A percentile compares a stretch with the other conserved stretches of the same genome.
phyloP scores from a whole-genome alignment of 2,797 vertebrate genomes.

The Phalloptychus januarius region DNA sequence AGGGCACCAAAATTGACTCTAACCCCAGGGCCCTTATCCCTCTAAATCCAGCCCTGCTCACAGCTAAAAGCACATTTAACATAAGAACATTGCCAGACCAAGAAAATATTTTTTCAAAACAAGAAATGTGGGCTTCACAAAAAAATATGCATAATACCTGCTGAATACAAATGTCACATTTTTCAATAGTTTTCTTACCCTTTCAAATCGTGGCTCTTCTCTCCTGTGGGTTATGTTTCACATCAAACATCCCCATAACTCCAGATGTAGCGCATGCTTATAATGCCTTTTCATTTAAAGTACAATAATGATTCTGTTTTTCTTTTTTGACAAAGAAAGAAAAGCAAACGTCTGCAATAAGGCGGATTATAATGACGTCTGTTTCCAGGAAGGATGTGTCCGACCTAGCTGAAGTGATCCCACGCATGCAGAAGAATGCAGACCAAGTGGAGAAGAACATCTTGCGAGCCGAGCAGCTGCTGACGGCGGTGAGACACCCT shows the following conservation, averaged over 20 bases:
- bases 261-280: not conserved
- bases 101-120: not conserved
- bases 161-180: not conserved
- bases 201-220: not conserved
- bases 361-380: not conserved
- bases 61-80: not conserved
- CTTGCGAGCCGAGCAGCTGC: conserved; percentile 81
- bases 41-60: no score
- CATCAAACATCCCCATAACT: not conserved
- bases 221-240: not conserved
- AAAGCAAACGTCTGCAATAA: not conserved
- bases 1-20: no score
- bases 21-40: no score
- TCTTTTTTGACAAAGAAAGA: not conserved
- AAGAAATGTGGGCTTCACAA: no score
- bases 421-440: conserved; percentile 89
- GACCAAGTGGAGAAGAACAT: conserved; percentile 93
- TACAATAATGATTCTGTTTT: no score
- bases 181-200: not conserved
- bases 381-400: conserved; percentile 78
- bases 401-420: conserved; percentile 84
- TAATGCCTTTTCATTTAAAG: not conserved
- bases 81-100: not conserved
- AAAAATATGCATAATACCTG: no score
- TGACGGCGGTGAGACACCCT: conserved; percentile 78